These are phyloP conservation scores for Lagocephalus sceleratus DNA, from an alignment of 2,797 vertebrate genomes.

Conservation along the genomic window DNA sequence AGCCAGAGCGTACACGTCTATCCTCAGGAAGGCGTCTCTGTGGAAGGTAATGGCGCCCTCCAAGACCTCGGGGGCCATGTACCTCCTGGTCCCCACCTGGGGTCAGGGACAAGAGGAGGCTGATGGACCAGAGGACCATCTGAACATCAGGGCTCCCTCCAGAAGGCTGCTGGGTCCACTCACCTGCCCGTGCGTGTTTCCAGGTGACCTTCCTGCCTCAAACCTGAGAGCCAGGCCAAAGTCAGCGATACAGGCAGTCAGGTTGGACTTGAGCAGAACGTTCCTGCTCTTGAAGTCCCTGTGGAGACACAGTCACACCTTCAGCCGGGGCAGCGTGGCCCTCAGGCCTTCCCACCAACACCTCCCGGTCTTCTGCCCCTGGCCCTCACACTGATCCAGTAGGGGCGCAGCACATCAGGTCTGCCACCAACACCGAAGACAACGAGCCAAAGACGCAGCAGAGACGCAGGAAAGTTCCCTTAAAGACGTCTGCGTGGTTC, in stretches of 20 bases:
- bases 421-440: too few relatives aligned
- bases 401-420: too few relatives aligned
- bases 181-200: conserved; percentile 93
- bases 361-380: too few relatives aligned
- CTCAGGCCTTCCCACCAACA: too few relatives aligned
- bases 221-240: conserved; percentile 91
- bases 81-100: conserved; percentile 91
- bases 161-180: conserved; percentile 4
- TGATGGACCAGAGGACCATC: conserved; percentile 37
- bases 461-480: too few relatives aligned
- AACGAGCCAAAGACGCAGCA: too few relatives aligned
- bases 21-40: conserved; percentile 89
- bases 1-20: conserved; percentile 94
- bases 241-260: conserved; percentile 90
- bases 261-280: conserved; percentile 87
- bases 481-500: too few relatives aligned
- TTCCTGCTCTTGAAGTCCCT: conserved; percentile 98
- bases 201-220: conserved; percentile 90
- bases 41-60: conserved; percentile 96
- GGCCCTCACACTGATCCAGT: too few relatives aligned
- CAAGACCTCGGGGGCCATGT: conserved; percentile 94
- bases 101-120: too few relatives aligned
- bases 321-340: too few relatives aligned
- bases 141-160: too few relatives aligned
- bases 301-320: conserved; percentile 17